Percentiles rank a stretch among this genome's conserved stretches.
Evolutionary conservation across 2,113 vertebrate genomes (phyloP).

Genomic region (Ciconia maguari): DNA sequence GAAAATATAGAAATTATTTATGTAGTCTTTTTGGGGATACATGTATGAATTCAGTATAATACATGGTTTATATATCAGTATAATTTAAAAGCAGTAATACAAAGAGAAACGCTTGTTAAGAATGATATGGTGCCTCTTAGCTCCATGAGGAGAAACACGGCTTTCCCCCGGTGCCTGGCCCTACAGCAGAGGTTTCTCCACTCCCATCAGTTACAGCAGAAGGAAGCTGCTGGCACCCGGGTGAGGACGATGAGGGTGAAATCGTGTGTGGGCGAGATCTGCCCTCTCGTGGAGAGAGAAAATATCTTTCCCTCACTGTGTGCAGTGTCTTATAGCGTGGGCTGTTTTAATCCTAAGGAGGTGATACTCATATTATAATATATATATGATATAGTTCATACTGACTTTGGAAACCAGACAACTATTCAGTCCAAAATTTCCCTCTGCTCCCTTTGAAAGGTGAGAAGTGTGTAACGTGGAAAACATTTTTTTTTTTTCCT

Average conservation of each 20-base stretch:
- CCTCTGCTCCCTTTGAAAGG: neutral
- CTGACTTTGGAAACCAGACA: neutral
- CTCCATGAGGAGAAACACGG: neutral
- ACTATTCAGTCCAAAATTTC: neutral
- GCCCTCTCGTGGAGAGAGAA: constrained; percentile 73
- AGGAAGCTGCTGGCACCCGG: neutral
- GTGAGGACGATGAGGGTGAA: neutral
- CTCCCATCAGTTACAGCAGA: neutral
- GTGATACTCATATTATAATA: neutral
- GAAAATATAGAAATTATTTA: neutral
- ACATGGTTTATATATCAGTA: neutral
- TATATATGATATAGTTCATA: neutral
- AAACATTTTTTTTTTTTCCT: neutral
- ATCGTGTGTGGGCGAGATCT: constrained; percentile 25
- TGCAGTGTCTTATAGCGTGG: neutral
- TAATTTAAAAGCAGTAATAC: neutral
- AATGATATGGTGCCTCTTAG: neutral
- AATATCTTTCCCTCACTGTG: neutral
- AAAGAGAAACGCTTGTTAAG: neutral
- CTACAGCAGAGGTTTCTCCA: neutral
- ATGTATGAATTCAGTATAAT: neutral
- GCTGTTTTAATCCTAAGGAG: neutral
- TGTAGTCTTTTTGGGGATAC: neutral
- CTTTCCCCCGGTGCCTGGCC: neutral
- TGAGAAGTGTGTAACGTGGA: neutral